phyloP scores from a whole-genome alignment of 1,140 invertebrate genomes.

The Drosophila lacertosa region DNA sequence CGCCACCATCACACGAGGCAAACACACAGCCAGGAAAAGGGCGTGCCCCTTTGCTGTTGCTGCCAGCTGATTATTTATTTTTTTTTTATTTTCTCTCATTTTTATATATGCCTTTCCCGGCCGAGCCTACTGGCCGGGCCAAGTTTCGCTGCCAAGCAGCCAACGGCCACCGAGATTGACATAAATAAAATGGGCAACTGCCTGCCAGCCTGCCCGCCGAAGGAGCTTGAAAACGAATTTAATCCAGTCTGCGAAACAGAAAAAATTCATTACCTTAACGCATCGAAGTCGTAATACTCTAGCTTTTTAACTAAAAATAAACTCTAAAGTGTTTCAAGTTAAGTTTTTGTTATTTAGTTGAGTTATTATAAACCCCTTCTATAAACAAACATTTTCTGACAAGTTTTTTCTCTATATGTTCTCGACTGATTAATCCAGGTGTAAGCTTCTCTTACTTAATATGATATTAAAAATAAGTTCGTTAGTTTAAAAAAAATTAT shows the following conservation, averaged over 20 bases:
- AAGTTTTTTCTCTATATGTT: no score
- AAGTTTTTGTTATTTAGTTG: background rate
- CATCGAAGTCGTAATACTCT: slow-evolving; percentile 22
- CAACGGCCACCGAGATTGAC: slow-evolving; percentile 58
- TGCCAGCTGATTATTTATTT: slow-evolving; percentile 71
- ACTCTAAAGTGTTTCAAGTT: background rate
- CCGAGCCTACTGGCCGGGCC: slow-evolving; percentile 53
- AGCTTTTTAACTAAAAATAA: no score
- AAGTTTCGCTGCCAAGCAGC: slow-evolving; percentile 28
- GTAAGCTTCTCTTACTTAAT: no score
- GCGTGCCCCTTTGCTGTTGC: slow-evolving; percentile 40
- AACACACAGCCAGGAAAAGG: slow-evolving; percentile 36
- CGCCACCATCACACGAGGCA: slow-evolving; percentile 18
- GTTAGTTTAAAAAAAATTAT: no score
- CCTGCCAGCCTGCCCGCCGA: slow-evolving; percentile 40
- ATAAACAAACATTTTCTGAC: no score
- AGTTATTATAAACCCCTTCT: no score
- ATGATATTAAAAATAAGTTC: no score
- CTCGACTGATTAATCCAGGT: no score
- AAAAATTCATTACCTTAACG: slow-evolving; percentile 6
- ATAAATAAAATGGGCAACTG: slow-evolving; percentile 71
- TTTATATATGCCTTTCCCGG: slow-evolving; percentile 27
- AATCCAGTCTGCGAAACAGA: slow-evolving; percentile 33
- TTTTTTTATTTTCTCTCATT: slow-evolving; percentile 6
- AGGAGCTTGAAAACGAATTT: slow-evolving; percentile 69